Percentiles rank a stretch among this genome's conserved stretches.
phyloP scores from a whole-genome alignment of 2,797 vertebrate species.

The Aldrovandia affinis region DNA sequence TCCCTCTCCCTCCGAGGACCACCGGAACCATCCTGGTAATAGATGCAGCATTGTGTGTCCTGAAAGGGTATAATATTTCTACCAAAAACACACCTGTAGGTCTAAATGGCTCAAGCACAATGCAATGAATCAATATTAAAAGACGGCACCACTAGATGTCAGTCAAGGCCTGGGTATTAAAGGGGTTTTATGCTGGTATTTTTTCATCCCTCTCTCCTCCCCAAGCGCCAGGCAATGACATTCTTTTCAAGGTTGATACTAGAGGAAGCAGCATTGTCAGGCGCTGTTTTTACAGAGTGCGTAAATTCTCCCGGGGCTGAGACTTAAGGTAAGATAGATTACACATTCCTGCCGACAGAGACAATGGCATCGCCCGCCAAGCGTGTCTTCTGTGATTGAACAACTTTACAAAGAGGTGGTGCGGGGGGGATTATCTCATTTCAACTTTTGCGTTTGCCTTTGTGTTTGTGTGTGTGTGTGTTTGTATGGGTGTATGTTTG shows the following conservation, averaged over 20 bases:
- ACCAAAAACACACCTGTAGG: background rate
- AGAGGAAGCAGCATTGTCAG: constrained; percentile 24
- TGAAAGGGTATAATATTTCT: too few species aligned
- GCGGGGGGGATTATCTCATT: constrained; percentile 10
- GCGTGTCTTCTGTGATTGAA: constrained; percentile 17
- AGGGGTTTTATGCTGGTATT: constrained; percentile 5
- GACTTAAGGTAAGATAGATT: constrained; percentile 28
- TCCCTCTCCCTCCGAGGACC: background rate
- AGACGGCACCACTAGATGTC: constrained; percentile 35
- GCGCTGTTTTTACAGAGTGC: constrained; percentile 24
- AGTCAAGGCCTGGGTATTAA: constrained; percentile 25
- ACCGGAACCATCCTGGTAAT: background rate
- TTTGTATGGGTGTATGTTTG: constrained; percentile 23
- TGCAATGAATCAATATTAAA: background rate
- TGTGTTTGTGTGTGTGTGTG: constrained; percentile 25
- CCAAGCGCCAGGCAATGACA: constrained; percentile 28
- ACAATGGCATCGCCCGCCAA: constrained; percentile 11
- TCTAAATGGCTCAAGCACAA: background rate
- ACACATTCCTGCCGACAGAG: background rate
- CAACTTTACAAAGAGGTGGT: constrained; percentile 23
- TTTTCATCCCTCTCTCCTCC: background rate
- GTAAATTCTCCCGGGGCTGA: constrained; percentile 28
- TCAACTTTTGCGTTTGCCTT: constrained; percentile 16
- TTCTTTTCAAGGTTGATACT: constrained; percentile 41
- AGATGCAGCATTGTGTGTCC: background rate